Base-by-base conservation (phyloP, 2,113 vertebrate species). In the Notarius lentiginosus region DNA sequence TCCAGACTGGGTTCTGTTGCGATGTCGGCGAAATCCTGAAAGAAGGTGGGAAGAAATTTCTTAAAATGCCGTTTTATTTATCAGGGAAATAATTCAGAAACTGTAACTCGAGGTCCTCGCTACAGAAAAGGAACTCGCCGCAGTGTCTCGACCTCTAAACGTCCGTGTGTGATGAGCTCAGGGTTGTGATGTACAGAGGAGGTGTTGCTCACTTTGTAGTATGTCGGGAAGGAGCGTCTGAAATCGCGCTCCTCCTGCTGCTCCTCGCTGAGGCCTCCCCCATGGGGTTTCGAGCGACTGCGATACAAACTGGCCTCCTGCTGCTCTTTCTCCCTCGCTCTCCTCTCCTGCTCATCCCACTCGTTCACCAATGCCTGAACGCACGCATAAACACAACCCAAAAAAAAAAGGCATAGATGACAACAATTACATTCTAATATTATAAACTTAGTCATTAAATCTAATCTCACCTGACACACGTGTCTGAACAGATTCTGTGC, bases 21-120 rank as follows among this genome's bases (percentile, higher is more conserved):
- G 85, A 99, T 95, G 93, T 99, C 98, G 89, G 95, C 96, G 88
- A 99, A 99, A 92, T 99, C 98, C 98, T 99, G 83, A 12, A 24
- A 65, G n/a, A 76, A 0, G 72, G 0, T 41, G 41, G 41, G 2
- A 41, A 41, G 41, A 41, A 41, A 41, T 41, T 41, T 41, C 0
- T 41, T 41, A 4, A 41, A 41, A 41, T 4, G 41, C 3, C 3
- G 41, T 41, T 41, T 41, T 41, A 41, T 41, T 41, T 41, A 61
- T 18, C 18, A 8, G 6, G 60, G 24, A 60, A 60, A 17, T 60
- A 17, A 10, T 63, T 63, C 61, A 24, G 7, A 63, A 63, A 41
- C 41, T 41, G 41, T 2, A 41, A 41, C 41, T 7, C n/a, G 63
- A 24, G 24, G 10, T 27, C 12, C 11, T 30, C 30, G 11, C n/a